These are phyloP conservation scores for Oreamnos americanus DNA, from an alignment of 2,113 vertebrate species.

Conservation along the genomic window DNA sequence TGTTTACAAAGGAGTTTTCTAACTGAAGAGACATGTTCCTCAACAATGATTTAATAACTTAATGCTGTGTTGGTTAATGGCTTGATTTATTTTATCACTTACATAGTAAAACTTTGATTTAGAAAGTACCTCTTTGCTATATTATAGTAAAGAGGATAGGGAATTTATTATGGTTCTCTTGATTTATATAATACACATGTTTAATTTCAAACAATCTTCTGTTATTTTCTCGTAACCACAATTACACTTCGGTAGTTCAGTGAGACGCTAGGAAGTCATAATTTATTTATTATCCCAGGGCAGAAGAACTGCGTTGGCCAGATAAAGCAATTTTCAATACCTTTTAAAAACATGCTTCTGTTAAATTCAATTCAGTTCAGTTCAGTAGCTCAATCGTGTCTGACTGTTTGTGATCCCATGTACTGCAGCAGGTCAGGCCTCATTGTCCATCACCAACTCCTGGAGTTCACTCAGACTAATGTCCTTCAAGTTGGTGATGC, in stretches of 20 bases:
- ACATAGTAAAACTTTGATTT: conserved; percentile 52
- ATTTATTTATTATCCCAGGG: not conserved
- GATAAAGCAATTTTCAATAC: not conserved
- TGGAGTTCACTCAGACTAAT: too few species aligned
- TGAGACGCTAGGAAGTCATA: not conserved
- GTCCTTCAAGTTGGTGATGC: fast-evolving
- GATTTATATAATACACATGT: conserved; percentile 25
- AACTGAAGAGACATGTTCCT: conserved; percentile 44
- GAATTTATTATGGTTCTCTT: not conserved
- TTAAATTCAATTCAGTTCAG: not conserved
- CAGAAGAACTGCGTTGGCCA: not conserved
- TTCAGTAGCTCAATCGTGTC: too few species aligned
- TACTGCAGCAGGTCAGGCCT: too few species aligned
- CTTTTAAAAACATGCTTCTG: not conserved
- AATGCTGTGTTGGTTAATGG: not conserved
- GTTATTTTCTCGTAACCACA: not conserved
- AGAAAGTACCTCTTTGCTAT: not conserved
- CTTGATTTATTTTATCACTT: conserved; percentile 51
- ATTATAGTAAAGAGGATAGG: not conserved
- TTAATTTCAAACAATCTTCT: conserved; percentile 26
- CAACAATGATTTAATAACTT: conserved; percentile 39
- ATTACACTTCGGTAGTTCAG: not conserved
- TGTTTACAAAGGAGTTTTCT: conserved; percentile 42
- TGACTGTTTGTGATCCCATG: too few species aligned
- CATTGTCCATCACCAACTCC: too few species aligned